Evolutionary conservation across 2,113 vertebrate genomes (phyloP), one percentile per base, ranked within the genome.

Genomic region (Rhombomys opimus): DNA sequence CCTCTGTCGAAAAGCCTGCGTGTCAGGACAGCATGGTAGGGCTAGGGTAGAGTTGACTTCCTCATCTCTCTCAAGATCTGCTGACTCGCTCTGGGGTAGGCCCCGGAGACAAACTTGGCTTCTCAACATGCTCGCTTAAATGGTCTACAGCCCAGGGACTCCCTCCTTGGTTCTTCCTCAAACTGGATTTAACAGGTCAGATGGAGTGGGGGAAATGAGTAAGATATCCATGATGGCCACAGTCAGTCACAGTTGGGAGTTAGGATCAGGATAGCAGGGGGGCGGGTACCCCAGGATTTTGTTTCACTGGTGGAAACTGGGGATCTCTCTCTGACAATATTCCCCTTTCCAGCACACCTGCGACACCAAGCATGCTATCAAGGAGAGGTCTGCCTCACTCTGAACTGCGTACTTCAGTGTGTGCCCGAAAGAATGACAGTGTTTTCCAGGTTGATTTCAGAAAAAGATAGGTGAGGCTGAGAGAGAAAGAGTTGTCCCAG

Each of bases 381-480:
- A 59, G 59, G 7, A 86, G 67, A 80, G 77, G 54, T 46, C 63
- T 76, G 41, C 63, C 84, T 65, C 27, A 23, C 30, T 59, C 41
- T 30, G 38, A 91, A 59, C 52, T 77, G 18, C 12, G 35, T 50
- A 73, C 82, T 89, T 89, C 61, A 78, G 25, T 82, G 10, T 94
- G 70, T 90, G 65, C 46, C 72, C 68, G n/a, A 87, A 92, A 92
- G 67, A 90, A 76, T 17, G 38, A 81, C 65, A 85, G 59, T 88
- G 41, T 94, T 95, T 96, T 90, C 91, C 82, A 93, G 63, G 54
- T 68, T 95, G 89, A 96, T 96, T 95, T 96, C 93, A 97, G 91
- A 96, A 95, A 88, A 92, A 91, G 93, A 98, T 94, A 85, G 93
- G 87, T n/a, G 86, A 85, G 93, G 17, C 3, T 70, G 88, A 77